These are phyloP conservation scores for Pristiophorus japonicus DNA, from an alignment of 2,113 vertebrate genomes.

Conservation along the genomic window DNA sequence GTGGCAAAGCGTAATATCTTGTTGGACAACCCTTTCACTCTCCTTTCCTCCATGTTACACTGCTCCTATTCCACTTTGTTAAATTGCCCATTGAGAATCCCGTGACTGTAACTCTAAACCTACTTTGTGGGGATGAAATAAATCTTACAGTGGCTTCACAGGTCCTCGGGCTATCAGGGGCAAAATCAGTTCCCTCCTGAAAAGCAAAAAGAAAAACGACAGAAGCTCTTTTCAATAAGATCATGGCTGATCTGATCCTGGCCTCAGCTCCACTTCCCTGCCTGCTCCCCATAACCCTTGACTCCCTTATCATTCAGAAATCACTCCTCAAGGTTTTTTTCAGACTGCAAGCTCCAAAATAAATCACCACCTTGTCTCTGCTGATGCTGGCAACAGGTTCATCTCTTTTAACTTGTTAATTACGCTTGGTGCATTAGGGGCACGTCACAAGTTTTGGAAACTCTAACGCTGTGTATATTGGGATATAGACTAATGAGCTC, in stretches of 20 bases:
- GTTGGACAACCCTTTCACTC: background rate
- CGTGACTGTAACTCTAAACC: background rate
- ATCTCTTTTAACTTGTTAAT: background rate
- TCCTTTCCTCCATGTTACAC: background rate
- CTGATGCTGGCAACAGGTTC: background rate
- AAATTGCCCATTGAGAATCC: too few relatives aligned
- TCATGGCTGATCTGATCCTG: too few relatives aligned
- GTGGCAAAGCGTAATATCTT: background rate
- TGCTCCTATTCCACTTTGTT: background rate
- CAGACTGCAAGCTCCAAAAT: background rate
- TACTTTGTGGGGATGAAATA: background rate
- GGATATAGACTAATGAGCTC: background rate
- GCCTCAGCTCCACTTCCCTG: too few relatives aligned
- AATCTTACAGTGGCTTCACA: background rate
- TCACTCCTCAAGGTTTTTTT: background rate
- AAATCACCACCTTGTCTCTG: background rate
- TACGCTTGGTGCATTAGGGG: background rate
- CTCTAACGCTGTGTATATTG: background rate
- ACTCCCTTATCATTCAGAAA: too few relatives aligned
- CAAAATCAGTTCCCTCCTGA: background rate
- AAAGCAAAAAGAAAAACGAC: background rate
- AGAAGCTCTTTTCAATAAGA: background rate
- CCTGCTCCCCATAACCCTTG: too few relatives aligned
- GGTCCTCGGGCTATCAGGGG: background rate
- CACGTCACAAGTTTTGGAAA: background rate